Evolutionary conservation across 2,888 invertebrate species (phyloP), one percentile per base, ranked within the genome.

Genomic region (Sussaba pulchella): DNA sequence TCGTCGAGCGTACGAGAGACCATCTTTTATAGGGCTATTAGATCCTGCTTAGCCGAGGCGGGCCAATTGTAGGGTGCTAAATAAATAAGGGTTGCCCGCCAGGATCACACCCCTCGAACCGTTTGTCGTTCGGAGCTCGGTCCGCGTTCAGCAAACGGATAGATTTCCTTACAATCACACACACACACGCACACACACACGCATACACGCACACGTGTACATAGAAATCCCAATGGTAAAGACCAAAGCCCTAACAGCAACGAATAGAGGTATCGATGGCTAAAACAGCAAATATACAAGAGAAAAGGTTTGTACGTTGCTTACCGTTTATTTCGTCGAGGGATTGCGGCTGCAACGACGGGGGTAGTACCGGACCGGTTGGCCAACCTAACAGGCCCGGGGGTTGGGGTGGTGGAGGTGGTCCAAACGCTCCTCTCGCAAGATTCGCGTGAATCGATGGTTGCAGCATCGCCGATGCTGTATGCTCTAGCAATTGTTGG

Each of bases 11-110:
- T 72, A 61, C 36, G 66, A 70, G 66, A 70, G 88, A 90, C 89
- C 89, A 77, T 81, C 81, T 89, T 91, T 91, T 91, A 91, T 89
- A 90, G 89, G 87, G 87, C 91, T 88, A 91, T 92, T 92, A 92
- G 91, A 92, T 91, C 90, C 90, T 91, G 91, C 90, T 92, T 92
- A 92, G 89, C 82, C 84, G 84, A 85, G 84, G 83, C 87, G 86
- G 88, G 87, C 91, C 91, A 91, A 91, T 91, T 91, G 90, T 88
- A 91, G 91, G 89, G 89, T 91, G 90, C 89, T 91, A 89, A 91
- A 91, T 91, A 91, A 92, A 92, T 91, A 92, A 91, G 89, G 91
- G 89, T 87, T 85, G 85, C 86, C 73, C 14, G 80, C 73, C 64
- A 74, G 77, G 73, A 81, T 81, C 73, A 81, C 81, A 81, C 77